Evolutionary conservation across 1,140 invertebrate species (phyloP).

Genomic region (Drosophila saltans): DNA sequence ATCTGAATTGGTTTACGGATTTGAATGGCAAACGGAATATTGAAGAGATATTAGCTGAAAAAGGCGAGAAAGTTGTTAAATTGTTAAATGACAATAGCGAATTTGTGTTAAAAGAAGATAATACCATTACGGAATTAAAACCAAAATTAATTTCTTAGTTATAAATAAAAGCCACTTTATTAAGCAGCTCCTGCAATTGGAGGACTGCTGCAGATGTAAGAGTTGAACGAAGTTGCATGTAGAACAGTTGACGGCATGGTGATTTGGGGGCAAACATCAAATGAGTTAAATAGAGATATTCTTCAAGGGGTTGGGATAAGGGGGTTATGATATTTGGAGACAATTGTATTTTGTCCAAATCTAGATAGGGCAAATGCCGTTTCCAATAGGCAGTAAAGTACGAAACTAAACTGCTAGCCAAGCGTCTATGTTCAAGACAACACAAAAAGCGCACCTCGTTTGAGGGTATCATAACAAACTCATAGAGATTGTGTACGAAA

Average conservation of each 20-base stretch:
- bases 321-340: not conserved
- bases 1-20: constrained; percentile 94
- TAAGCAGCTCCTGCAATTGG: constrained; percentile 48
- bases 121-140: constrained; percentile 30
- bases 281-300: constrained; percentile 50
- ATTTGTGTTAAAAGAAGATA: constrained; percentile 42
- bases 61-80: constrained; percentile 87
- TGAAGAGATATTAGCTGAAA: constrained; percentile 91
- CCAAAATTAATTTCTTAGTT: constrained; percentile 56
- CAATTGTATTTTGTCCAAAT: constrained; percentile 50
- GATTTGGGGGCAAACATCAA: constrained; percentile 49
- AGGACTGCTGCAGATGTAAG: not conserved
- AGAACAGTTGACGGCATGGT: constrained; percentile 49
- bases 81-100: constrained; percentile 49
- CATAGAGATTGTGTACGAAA: constrained; percentile 55
- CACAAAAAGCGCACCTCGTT: constrained; percentile 48
- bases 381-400: constrained; percentile 48
- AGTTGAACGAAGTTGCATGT: constrained; percentile 19
- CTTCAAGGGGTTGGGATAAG: constrained; percentile 33
- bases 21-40: constrained; percentile 91
- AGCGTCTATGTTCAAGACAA: constrained; percentile 37
- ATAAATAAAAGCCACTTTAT: constrained; percentile 68
- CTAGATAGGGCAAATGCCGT: constrained; percentile 41
- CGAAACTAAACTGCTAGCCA: constrained; percentile 38
- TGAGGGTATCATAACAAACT: constrained; percentile 29